Percentiles rank a stretch among this genome's conserved stretches.
phyloP scores from a whole-genome alignment of 2,797 vertebrate genomes.

The Sciaenops ocellatus region DNA sequence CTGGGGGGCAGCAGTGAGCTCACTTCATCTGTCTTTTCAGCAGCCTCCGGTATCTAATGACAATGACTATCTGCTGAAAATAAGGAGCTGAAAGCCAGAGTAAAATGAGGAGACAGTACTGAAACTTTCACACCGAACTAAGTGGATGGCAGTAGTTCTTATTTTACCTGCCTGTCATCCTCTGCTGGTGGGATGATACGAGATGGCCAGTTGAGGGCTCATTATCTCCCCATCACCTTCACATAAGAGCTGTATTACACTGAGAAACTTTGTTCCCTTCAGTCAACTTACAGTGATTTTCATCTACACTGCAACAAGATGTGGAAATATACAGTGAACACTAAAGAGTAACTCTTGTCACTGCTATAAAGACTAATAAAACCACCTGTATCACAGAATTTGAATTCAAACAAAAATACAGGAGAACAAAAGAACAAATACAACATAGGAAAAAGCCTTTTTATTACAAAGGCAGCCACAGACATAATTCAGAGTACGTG shows the following conservation, averaged over 20 bases:
- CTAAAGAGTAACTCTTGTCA: no score
- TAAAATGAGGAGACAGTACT: neutral
- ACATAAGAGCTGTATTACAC: neutral
- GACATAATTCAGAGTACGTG: neutral
- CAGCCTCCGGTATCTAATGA: neutral
- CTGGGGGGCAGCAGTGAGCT: constrained; percentile 47
- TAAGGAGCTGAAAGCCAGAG: neutral
- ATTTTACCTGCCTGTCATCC: neutral
- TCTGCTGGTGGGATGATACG: neutral
- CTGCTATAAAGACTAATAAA: neutral
- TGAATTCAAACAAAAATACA: neutral
- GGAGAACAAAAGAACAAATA: neutral
- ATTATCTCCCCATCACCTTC: constrained; percentile 9
- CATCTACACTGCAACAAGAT: neutral
- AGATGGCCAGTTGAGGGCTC: neutral
- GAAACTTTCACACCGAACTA: neutral
- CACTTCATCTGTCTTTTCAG: neutral
- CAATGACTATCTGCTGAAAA: neutral
- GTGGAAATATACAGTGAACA: neutral
- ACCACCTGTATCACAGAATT: neutral
- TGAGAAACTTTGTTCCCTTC: neutral
- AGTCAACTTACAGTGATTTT: neutral
- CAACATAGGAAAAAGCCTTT: neutral
- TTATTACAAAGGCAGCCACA: neutral
- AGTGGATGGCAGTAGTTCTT: neutral